These are phyloP conservation scores for Copidosoma floridanum DNA, from an alignment of 1,140 invertebrate species.

Conservation along the genomic window DNA sequence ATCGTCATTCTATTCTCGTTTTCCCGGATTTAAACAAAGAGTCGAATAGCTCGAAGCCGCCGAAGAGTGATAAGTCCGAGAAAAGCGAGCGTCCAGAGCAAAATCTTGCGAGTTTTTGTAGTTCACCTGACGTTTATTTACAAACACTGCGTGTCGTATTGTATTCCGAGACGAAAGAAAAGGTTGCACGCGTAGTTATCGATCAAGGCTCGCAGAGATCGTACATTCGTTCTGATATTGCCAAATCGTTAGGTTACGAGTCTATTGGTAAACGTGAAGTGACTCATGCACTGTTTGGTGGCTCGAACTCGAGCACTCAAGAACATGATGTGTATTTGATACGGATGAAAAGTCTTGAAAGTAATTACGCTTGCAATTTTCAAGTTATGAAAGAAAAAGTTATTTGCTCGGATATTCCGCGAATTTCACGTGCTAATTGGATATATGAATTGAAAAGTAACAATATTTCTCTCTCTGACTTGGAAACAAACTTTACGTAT, in stretches of 20 bases:
- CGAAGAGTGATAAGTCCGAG: constrained; percentile 1
- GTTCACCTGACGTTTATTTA: constrained; percentile 26
- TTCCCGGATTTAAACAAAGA: constrained; percentile 12
- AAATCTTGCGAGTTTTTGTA: constrained; percentile 21
- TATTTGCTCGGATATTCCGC: constrained; percentile 27
- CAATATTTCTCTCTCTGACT: constrained; percentile 29
- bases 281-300: constrained; percentile 28
- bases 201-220: constrained; percentile 29
- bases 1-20: constrained; percentile 18
- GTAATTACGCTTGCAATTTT: constrained; percentile 29
- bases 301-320: not conserved
- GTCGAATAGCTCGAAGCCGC: not conserved
- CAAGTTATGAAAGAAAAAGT: constrained; percentile 17
- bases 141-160: constrained; percentile 25
- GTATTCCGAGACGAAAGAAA: constrained; percentile 26
- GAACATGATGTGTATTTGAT: constrained; percentile 22
- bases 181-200: constrained; percentile 24
- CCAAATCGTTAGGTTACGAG: constrained; percentile 20
- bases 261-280: constrained; percentile 6
- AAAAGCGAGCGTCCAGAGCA: constrained; percentile 8
- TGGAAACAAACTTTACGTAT: constrained; percentile 25
- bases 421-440: constrained; percentile 13
- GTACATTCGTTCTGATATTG: constrained; percentile 29
- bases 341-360: constrained; percentile 22
- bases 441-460: constrained; percentile 19